Evolutionary conservation across 2,888 invertebrate genomes (phyloP).

Genomic region (Byasa hedistus): DNA sequence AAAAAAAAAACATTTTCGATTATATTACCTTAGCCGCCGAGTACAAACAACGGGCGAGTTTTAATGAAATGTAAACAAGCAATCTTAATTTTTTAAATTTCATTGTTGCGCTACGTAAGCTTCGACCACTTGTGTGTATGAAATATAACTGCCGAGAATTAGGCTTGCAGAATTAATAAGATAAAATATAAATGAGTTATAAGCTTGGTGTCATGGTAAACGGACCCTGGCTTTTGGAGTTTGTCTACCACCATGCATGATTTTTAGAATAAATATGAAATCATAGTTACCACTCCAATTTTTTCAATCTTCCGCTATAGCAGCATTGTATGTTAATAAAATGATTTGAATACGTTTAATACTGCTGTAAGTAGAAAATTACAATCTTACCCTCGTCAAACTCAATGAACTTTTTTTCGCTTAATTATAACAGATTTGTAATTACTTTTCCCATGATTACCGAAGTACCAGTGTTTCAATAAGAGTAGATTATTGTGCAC

Average conservation of each 20-base stretch:
- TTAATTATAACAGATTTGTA: no score
- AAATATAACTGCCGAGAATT: not conserved
- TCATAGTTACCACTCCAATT: not conserved
- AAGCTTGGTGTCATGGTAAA: not conserved
- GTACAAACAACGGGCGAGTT: slow-evolving; percentile 1
- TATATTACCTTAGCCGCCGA: slow-evolving; percentile 28
- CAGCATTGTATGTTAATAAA: not conserved
- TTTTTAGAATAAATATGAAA: not conserved
- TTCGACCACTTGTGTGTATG: not conserved
- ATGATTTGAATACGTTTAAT: no score
- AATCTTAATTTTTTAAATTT: slow-evolving; percentile 6
- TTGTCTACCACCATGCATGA: not conserved
- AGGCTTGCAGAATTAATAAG: not conserved
- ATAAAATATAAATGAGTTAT: not conserved
- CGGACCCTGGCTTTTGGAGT: not conserved
- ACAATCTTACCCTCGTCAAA: no score
- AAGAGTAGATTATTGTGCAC: slow-evolving; percentile 1
- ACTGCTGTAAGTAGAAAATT: no score
- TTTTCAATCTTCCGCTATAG: not conserved
- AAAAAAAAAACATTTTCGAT: slow-evolving; percentile 31
- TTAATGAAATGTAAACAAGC: slow-evolving; percentile 16
- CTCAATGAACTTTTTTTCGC: no score
- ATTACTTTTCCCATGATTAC: not conserved
- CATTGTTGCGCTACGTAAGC: slow-evolving; percentile 1
- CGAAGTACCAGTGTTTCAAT: not conserved